Percentiles rank a stretch among this genome's conserved stretches.
phyloP scores from a whole-genome alignment of 2,888 invertebrate genomes.

The Neoaliturus tenellus region DNA sequence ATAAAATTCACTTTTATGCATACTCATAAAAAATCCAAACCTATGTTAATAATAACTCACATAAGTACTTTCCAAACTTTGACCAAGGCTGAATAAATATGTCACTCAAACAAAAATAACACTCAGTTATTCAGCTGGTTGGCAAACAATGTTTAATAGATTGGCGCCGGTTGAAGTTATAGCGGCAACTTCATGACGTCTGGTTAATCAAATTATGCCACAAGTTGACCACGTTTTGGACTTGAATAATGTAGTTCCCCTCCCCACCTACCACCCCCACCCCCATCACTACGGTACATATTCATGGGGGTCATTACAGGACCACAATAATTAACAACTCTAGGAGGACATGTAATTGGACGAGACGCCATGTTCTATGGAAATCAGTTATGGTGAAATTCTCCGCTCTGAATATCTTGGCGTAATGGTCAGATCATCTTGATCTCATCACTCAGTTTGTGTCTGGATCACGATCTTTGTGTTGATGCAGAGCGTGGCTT shows the following conservation, averaged over 20 bases:
- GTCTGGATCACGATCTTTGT: not conserved
- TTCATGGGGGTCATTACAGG: constrained; percentile 26
- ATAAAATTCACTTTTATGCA: too few relatives aligned
- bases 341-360: constrained; percentile 26
- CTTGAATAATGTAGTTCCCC: not conserved
- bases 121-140: too few relatives aligned
- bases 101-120: not conserved
- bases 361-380: constrained; percentile 33
- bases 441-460: not conserved
- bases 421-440: not conserved
- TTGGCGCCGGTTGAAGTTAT: not conserved
- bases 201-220: not conserved
- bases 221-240: constrained; percentile 8
- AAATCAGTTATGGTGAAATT: constrained; percentile 29
- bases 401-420: too few relatives aligned
- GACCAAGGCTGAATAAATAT: too few relatives aligned
- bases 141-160: constrained; percentile 4
- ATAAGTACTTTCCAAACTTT: too few relatives aligned
- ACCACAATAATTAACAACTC: constrained; percentile 33
- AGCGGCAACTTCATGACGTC: not conserved
- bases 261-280: not conserved
- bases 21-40: too few relatives aligned
- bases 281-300: constrained; percentile 24
- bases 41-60: too few relatives aligned
- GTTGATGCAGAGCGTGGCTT: not conserved